Evolutionary conservation across 2,797 vertebrate species (phyloP), one percentile per base, ranked within the genome.

Genomic region (Chiroxiphia lanceolata): DNA sequence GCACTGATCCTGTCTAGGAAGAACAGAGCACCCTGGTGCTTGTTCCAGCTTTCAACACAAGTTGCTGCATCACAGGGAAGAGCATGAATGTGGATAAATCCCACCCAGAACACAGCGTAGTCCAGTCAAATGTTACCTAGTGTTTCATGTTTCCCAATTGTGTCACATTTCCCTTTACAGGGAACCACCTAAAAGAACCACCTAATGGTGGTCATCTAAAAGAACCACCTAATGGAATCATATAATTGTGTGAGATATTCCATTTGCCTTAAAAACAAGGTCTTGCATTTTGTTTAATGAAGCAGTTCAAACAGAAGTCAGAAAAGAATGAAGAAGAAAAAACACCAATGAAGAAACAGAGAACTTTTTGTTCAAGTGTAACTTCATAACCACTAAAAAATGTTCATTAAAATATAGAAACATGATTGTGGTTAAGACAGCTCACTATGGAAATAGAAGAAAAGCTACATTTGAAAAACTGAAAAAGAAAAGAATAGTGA

Each of bases 331-430:
- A 68, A 78, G 51, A 80, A 63, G 34, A 77, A 94, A 87, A 89
- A 15, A 5, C 1, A 4, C 36, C 64, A 44, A 8, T 83, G 87
- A 95, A 78, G 85, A 91, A 91, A 90, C 77, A 36, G 78, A 89
- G 87, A 93, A 53, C 42, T 40, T 87, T 87, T 91, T 67, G 3
- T 76, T 95, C 50, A 48, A 53, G 56, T 82, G 15, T 85, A 90
- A 72, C 59, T 79, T 86, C 69, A 79, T 71, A 82, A 81, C 71
- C 76, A 38, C 89, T 67, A 56, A 91, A 94, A 94, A 88, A 54
- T 2, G 6, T 75, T 91, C 42, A 72, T 77, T 92, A 72, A 78
- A 31, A 42, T 84, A 53, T 33, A 83, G 81, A 78, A 63, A 56
- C 1, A 1, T 63, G 48, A 45, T 47, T 92, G 38, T 78, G 69